These are phyloP conservation scores for Scopus umbretta DNA, from an alignment of 2,113 vertebrate species.

Conservation along the genomic window DNA sequence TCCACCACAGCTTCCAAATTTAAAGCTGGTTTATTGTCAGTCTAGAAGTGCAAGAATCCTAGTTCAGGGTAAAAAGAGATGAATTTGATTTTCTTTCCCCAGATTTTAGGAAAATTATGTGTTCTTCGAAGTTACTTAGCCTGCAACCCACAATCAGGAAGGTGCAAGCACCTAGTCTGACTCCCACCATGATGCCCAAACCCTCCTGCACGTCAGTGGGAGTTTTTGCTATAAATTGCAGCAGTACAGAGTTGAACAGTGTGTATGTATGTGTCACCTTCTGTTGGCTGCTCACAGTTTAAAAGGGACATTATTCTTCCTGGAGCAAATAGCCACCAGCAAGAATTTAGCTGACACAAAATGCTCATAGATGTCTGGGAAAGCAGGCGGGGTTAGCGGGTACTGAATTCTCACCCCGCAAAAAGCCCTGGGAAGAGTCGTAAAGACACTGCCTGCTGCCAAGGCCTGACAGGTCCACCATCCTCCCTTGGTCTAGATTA, in stretches of 20 bases:
- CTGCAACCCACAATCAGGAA: background rate
- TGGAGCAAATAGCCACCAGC: background rate
- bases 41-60: background rate
- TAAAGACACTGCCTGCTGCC: background rate
- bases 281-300: background rate
- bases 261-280: background rate
- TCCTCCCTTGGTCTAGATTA: no score
- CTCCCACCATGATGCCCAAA: background rate
- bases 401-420: background rate
- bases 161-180: background rate
- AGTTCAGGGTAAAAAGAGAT: background rate
- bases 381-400: background rate
- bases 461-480: background rate
- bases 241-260: no score
- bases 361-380: background rate
- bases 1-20: background rate
- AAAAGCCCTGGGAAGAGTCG: background rate
- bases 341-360: background rate
- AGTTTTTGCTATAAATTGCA: background rate
- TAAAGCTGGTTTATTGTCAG: background rate
- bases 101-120: background rate
- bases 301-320: background rate
- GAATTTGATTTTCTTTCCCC: background rate
- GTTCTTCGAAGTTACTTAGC: background rate
- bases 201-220: background rate